Evolutionary conservation across 2,113 vertebrate genomes (phyloP).

Genomic region (Callocephalon fimbriatum): DNA sequence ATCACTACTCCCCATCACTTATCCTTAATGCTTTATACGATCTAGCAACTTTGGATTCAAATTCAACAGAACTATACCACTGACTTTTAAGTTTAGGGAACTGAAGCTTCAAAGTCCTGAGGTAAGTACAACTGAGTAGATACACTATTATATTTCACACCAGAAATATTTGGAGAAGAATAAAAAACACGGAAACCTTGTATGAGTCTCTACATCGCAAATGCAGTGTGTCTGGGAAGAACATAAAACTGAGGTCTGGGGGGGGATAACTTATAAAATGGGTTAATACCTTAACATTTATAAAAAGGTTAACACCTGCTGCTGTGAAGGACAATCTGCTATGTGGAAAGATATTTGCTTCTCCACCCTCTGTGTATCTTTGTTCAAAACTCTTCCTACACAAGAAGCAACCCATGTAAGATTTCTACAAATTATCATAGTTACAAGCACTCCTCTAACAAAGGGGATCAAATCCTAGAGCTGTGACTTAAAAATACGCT

Average conservation of each 20-base stretch:
- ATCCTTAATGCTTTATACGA: neutral
- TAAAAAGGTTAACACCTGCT: neutral
- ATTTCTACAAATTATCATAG: neutral
- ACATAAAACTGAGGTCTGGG: neutral
- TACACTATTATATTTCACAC: neutral
- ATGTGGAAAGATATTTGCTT: neutral
- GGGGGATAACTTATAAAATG: neutral
- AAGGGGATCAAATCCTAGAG: neutral
- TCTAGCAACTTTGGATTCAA: neutral
- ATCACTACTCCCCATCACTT: neutral
- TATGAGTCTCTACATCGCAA: neutral
- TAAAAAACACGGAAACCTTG: neutral
- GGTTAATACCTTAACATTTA: too few relatives aligned
- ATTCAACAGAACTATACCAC: neutral
- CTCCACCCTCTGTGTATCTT: neutral
- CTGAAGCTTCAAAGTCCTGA: neutral
- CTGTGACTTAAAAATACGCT: fast-evolving
- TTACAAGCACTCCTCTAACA: neutral
- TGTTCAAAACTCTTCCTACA: neutral
- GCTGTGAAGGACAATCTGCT: neutral
- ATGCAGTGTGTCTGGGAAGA: neutral
- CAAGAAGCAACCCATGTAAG: neutral
- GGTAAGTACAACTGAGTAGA: neutral
- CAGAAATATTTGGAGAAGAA: neutral
- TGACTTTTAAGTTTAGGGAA: neutral